Base-by-base conservation (phyloP, 2,888 invertebrate species). In the Pheosia gnoma region DNA sequence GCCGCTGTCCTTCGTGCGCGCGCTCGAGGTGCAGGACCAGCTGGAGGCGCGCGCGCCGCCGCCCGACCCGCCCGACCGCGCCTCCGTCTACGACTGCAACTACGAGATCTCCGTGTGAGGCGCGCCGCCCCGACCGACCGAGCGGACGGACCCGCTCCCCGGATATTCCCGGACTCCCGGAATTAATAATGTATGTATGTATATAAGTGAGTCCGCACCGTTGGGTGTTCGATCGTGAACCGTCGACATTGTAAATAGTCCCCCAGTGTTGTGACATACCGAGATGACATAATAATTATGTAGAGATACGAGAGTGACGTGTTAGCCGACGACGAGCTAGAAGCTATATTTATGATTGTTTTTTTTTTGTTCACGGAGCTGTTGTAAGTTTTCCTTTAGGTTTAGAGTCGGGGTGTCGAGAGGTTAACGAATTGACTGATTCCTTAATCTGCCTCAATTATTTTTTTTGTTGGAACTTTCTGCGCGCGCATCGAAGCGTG, bases 31-130 rank as follows among this genome's bases (percentile, higher is more conserved):
- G 95, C 96, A 97, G 74, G 97, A 98, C 89, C 96, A 96, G 62
- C 96, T 98, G 85, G 98, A 98, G 84, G 96, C 98, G 94, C 95
- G 96, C 84, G 90, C 94, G 78, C 80, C 90, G 81, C 82, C 90
- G 79, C 73, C 90, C 83, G 85, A 86, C 61, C 90, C 97, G 13
- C 96, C 97, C 58, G 97, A 98, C 89, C 96, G 98, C 80, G 96
- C 97, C 80, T 97, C 97, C 90, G 97, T 98, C 74, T 98, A 98
- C 91, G 98, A 98, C 90, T 97, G 97, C 96, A 98, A 98, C 94
- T 98, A 98, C 91, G 98, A 98, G 93, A 98, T 98, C 94, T 98
- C 98, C 77, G 98, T 98, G 95, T 98, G 97, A 97, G 71, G 56
- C 64, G 49, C 57, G 65, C 58, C 58, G 57, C 58, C 61, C 25